Conservation (phyloP, 2,888 invertebrate genomes). For the Macrophya alboannulata region DNA sequence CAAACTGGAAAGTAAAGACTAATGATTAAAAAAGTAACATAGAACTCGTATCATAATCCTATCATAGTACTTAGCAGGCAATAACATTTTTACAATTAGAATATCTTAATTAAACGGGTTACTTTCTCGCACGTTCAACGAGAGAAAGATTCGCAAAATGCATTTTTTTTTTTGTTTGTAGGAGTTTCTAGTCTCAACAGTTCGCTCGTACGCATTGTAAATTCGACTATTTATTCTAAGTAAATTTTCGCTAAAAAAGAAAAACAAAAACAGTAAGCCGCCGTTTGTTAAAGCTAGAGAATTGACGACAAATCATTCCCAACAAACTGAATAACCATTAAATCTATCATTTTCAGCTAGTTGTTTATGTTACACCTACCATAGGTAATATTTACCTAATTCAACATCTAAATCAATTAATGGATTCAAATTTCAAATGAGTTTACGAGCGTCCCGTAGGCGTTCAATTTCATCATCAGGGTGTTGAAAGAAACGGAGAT, state of each 20-base stretch:
- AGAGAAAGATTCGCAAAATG: slow-evolving; percentile 64
- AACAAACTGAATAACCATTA: slow-evolving; percentile 15
- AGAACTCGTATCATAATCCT: slow-evolving; percentile 64
- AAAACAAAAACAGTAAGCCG: slow-evolving; percentile 41
- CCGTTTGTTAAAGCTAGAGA: slow-evolving; percentile 8
- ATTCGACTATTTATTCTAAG: slow-evolving; percentile 1
- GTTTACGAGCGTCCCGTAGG: slow-evolving; percentile 34
- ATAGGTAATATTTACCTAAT: background rate
- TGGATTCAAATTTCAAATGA: slow-evolving; percentile 19
- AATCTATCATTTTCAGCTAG: slow-evolving; percentile 31
- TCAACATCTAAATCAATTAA: background rate
- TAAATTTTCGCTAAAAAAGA: slow-evolving; percentile 4
- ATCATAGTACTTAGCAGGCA: slow-evolving; percentile 64
- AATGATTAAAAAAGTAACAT: slow-evolving; percentile 69
- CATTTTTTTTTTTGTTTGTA: slow-evolving; percentile 37
- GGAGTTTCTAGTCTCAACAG: background rate
- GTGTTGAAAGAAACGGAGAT: background rate
- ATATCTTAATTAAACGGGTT: slow-evolving; percentile 60
- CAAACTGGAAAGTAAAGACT: slow-evolving; percentile 73
- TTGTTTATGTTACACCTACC: background rate
- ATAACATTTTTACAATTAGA: slow-evolving; percentile 72
- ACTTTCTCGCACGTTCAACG: slow-evolving; percentile 53
- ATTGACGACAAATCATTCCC: background rate
- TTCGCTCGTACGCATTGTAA: slow-evolving; percentile 31
- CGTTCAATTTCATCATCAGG: background rate